phyloP scores from a whole-genome alignment of 2,113 vertebrate genomes.

The Saccopteryx bilineata region DNA sequence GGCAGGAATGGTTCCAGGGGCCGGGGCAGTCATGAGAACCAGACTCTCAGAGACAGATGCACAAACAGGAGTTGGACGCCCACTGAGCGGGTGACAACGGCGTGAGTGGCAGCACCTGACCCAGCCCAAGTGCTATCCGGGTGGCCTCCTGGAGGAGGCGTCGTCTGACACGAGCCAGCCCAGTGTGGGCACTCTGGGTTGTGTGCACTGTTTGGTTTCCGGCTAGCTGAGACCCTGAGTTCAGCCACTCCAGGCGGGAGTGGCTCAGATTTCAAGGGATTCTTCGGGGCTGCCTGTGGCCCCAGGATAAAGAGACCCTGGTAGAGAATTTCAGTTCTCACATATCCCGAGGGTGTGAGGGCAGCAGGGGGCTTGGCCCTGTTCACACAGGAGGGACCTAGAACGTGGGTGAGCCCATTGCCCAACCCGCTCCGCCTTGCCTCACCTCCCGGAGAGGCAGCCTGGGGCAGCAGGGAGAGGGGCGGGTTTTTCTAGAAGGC shows the following conservation, averaged over 20 bases:
- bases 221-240: background rate
- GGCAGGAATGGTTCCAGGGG: background rate
- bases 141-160: slow-evolving; percentile 1
- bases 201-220: background rate
- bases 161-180: background rate
- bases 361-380: background rate
- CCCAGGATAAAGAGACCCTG: background rate
- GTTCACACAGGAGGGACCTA: rapidly evolving
- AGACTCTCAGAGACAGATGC: background rate
- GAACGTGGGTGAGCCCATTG: rapidly evolving
- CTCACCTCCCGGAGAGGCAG: rapidly evolving
- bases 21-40: background rate
- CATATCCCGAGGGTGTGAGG: rapidly evolving
- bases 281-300: background rate
- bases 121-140: background rate
- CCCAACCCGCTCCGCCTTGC: background rate
- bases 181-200: rapidly evolving
- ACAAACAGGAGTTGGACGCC: background rate
- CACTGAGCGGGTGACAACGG: rapidly evolving
- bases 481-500: background rate
- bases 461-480: background rate
- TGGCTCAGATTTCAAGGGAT: background rate
- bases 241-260: background rate
- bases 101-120: background rate
- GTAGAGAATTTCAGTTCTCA: background rate